Evolutionary conservation across 92 coral and sea anemone genomes (phyloP).

Genomic region (Epizoanthus rinbou): DNA sequence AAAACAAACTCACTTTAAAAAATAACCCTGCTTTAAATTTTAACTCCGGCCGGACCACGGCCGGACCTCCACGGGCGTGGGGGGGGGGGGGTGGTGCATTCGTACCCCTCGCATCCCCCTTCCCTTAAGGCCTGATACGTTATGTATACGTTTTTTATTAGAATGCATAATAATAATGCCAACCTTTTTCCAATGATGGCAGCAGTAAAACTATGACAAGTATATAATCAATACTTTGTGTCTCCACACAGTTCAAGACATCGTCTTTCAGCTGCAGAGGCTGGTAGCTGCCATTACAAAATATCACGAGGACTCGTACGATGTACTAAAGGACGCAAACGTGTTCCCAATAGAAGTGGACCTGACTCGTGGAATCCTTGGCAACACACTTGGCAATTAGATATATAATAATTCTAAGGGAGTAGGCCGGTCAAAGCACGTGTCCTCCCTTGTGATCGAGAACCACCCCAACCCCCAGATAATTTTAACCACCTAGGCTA

Average conservation of each 20-base stretch:
- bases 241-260: constrained; percentile 89
- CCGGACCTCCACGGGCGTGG: too few relatives aligned
- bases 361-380: constrained; percentile 94
- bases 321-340: constrained; percentile 91
- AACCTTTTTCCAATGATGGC: not conserved
- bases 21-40: too few relatives aligned
- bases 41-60: too few relatives aligned
- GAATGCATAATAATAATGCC: not conserved
- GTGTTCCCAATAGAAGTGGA: constrained; percentile 99
- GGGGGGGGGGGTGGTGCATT: too few relatives aligned
- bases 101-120: too few relatives aligned
- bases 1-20: too few relatives aligned
- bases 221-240: not conserved
- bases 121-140: too few relatives aligned
- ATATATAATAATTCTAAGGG: not conserved
- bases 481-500: too few relatives aligned
- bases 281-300: constrained; percentile 91
- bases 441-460: too few relatives aligned
- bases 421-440: too few relatives aligned
- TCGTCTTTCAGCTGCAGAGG: constrained; percentile 94
- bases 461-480: too few relatives aligned
- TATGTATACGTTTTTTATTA: too few relatives aligned
- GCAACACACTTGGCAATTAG: constrained; percentile 70
- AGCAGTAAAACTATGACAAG: not conserved
- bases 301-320: constrained; percentile 86